Percentiles rank a stretch among this genome's conserved stretches.
Evolutionary conservation across 2,888 invertebrate species (phyloP).

Genomic region (Lysandra bellargus): DNA sequence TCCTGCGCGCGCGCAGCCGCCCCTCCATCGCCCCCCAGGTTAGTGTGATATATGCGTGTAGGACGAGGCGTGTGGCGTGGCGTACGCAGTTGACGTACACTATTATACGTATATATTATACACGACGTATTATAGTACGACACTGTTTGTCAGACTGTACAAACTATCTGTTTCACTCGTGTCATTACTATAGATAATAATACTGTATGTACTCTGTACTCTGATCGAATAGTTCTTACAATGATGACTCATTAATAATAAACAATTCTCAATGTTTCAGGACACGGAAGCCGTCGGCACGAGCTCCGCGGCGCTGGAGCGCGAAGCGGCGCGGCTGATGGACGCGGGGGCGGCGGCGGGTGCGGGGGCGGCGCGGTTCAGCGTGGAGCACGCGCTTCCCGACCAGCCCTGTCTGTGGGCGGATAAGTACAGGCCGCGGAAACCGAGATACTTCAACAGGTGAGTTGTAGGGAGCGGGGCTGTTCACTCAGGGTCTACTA

Average conservation of each 20-base stretch:
- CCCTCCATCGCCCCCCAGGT: conserved; percentile 63
- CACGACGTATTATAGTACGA: too few species aligned
- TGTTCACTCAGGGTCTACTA: too few species aligned
- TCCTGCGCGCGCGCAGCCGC: conserved; percentile 85
- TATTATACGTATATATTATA: too few species aligned
- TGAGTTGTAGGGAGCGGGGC: neutral
- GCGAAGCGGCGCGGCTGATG: conserved; percentile 82
- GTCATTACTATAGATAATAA: too few species aligned
- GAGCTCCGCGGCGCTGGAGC: conserved; percentile 33
- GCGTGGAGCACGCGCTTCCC: conserved; percentile 92
- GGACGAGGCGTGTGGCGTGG: too few species aligned
- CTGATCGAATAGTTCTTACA: too few species aligned
- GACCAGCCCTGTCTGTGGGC: conserved; percentile 96
- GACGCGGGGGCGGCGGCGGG: conserved; percentile 42
- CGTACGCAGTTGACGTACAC: too few species aligned
- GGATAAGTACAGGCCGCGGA: conserved; percentile 98
- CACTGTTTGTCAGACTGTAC: too few species aligned
- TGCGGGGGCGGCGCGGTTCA: conserved; percentile 89
- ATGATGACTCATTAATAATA: neutral
- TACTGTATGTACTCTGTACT: too few species aligned
- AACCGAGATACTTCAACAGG: conserved; percentile 97
- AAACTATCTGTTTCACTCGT: too few species aligned
- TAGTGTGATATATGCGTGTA: neutral
- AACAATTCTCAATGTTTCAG: neutral
- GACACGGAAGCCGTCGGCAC: neutral